phyloP scores from a whole-genome alignment of 2,113 vertebrate species.

The Indicator indicator region DNA sequence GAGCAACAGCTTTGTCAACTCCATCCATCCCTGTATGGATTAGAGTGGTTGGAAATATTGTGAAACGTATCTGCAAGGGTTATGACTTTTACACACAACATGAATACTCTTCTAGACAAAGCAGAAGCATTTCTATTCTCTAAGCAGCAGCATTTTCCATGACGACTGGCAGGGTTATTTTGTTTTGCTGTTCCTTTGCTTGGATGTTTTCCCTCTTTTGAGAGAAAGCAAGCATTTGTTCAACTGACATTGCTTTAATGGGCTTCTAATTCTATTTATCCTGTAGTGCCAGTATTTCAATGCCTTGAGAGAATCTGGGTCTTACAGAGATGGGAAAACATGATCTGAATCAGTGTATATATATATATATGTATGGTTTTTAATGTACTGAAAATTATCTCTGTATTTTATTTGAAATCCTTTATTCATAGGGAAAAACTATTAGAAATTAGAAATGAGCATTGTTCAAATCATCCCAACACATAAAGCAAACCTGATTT shows the following conservation, averaged over 20 bases:
- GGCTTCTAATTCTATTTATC: slow-evolving; percentile 18
- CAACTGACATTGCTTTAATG: slow-evolving; percentile 14
- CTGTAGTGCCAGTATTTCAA: background rate
- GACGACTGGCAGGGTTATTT: background rate
- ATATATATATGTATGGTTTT: background rate
- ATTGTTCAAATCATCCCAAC: background rate
- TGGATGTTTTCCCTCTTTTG: background rate
- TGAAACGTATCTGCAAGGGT: background rate
- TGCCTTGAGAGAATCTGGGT: background rate
- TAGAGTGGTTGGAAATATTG: background rate
- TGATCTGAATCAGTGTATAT: background rate
- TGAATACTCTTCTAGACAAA: background rate
- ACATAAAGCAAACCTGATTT: background rate
- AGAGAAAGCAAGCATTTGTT: background rate
- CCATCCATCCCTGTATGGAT: background rate
- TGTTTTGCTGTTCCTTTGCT: slow-evolving; percentile 17
- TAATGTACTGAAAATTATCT: background rate
- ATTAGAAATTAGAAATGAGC: background rate
- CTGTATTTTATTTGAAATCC: background rate
- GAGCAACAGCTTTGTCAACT: background rate
- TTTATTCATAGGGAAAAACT: background rate
- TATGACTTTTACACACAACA: background rate
- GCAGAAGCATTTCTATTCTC: background rate
- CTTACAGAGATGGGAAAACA: background rate
- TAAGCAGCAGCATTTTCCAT: background rate